These are phyloP conservation scores for Macaca nemestrina DNA, from an alignment of 2,113 vertebrate species.

Conservation along the genomic window DNA sequence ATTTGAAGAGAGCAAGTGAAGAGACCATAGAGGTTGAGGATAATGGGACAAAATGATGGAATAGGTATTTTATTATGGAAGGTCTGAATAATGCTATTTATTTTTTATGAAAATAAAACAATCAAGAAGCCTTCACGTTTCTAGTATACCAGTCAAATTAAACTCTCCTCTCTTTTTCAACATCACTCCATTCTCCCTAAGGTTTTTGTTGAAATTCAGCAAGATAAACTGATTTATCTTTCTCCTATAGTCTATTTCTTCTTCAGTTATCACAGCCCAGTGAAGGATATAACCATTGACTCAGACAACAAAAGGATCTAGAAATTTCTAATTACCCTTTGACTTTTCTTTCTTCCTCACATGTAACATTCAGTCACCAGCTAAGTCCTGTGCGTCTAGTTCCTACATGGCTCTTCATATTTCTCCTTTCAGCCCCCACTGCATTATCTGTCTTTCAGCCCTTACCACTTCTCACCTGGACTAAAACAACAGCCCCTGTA, in stretches of 20 bases:
- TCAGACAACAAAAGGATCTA: not conserved
- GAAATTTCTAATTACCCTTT: not conserved
- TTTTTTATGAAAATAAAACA: not conserved
- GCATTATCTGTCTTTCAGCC: not conserved
- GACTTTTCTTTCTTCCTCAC: not conserved
- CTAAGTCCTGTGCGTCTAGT: not conserved
- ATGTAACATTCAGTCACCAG: not conserved
- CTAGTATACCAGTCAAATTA: not conserved
- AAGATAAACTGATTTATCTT: not conserved
- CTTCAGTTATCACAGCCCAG: not conserved
- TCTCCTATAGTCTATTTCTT: not conserved
- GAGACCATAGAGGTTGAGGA: not conserved
- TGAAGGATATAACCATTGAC: not conserved
- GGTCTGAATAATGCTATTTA: not conserved
- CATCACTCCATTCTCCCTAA: not conserved
- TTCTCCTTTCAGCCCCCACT: not conserved
- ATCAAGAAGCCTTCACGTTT: not conserved
- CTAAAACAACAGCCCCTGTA: not conserved
- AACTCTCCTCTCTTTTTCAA: not conserved
- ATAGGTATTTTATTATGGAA: not conserved
- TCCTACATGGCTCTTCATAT: not conserved
- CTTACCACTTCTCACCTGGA: not conserved
- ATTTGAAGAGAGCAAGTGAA: not conserved
- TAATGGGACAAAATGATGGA: not conserved
- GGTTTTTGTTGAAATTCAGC: not conserved